Evolutionary conservation across 2,797 vertebrate genomes (phyloP), one percentile per base, ranked within the genome.

Genomic region (Halcyon smyrnensis): DNA sequence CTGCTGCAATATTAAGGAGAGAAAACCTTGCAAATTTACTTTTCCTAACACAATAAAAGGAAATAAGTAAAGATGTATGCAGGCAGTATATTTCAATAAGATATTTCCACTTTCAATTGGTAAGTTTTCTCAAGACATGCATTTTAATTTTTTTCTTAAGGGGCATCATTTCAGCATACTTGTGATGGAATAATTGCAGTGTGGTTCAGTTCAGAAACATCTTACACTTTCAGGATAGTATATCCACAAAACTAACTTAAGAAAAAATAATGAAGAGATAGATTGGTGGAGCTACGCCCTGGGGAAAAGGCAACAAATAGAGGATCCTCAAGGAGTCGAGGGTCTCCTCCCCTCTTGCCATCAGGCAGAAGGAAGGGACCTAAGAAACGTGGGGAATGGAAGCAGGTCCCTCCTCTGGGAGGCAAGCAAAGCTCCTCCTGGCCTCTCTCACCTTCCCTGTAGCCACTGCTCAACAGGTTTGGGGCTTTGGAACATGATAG

Each of bases 191-290:
- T n/a, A 39, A 12, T 5, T 67, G 95, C 87, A 8, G 9, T 69
- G 30, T 46, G 5, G 1, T 23, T 15, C 82, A 90, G 1, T 84
- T 97, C 62, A 2, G 30, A 51, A 6, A 21, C 1, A 48, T 67
- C 45, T 48, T 71, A 95, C 75, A 24, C 73, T 96, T 97, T 96
- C 95, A 60, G 97, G 93, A 92, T 96, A 89, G 6, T 64, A 92
- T 25, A 92, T 15, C 87, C 93, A 97, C 62, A 94, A 12, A 45
- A 41, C 17, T 13, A 97, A 3, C 16, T 43, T 43, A 43, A 43
- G 41, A 43, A 43, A 43, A 17, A 43, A 18, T 43, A 43, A 43
- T 43, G 4, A 43, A 43, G 41, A 43, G 41, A 43, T 43, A 43
- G 41, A 43, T 43, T 43, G 41, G 41, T 43, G 41, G 41, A 43